A percentile compares a stretch with the other conserved stretches of the same genome.
Evolutionary conservation across 2,797 vertebrate genomes (phyloP).

Genomic region (Thamnophis elegans): DNA sequence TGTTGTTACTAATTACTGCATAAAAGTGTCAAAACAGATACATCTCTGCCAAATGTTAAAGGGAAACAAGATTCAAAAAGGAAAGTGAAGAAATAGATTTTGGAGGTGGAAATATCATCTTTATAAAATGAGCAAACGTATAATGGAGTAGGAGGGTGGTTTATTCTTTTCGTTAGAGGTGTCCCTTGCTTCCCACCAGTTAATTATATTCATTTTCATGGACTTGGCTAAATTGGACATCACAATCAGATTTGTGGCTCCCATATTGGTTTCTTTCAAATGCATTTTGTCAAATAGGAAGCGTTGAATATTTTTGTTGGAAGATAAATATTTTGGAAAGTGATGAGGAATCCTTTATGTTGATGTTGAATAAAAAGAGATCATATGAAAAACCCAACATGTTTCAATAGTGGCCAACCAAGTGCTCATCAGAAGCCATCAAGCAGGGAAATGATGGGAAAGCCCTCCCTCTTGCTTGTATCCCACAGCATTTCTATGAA

Average conservation of each 20-base stretch:
- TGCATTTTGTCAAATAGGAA: neutral
- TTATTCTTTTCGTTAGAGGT: neutral
- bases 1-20: neutral
- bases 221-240: neutral
- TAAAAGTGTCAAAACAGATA: neutral
- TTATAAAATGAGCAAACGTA: neutral
- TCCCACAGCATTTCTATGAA: neutral
- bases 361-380: neutral
- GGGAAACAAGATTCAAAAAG: neutral
- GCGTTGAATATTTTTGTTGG: neutral
- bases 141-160: neutral
- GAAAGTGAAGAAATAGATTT: neutral
- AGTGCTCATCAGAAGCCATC: neutral
- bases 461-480: neutral
- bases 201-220: neutral
- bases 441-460: neutral
- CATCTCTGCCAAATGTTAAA: neutral
- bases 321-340: neutral
- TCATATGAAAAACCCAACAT: neutral
- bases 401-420: neutral
- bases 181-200: neutral
- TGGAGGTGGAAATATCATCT: neutral
- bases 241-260: neutral
- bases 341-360: neutral
- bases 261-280: neutral